Percentiles rank a stretch among this genome's conserved stretches.
Evolutionary conservation across 2,888 invertebrate species (phyloP).

Genomic region (Carabus problematicus): DNA sequence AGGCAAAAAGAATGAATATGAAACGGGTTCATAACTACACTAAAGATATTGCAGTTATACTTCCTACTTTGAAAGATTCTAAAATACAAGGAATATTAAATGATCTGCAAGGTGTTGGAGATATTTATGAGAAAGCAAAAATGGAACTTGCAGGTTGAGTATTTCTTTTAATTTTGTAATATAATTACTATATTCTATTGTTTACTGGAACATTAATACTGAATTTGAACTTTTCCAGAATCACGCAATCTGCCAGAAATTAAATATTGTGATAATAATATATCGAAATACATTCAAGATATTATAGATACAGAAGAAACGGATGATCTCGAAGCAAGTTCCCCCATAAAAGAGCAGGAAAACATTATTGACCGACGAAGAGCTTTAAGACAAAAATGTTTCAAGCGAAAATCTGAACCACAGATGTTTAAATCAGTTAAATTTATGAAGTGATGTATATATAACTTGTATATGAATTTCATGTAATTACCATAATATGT

Average conservation of each 20-base stretch:
- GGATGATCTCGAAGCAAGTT: not conserved
- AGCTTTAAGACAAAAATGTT: too few species aligned
- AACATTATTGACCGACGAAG: too few species aligned
- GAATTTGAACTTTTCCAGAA: conserved; percentile 6
- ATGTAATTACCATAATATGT: conserved; percentile 1
- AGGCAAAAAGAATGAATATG: not conserved
- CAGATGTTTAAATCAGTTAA: too few species aligned
- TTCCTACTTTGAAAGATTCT: not conserved
- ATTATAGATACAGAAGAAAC: conserved; percentile 7
- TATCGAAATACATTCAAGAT: conserved; percentile 8
- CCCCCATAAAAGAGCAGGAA: too few species aligned
- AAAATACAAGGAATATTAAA: not conserved
- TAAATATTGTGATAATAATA: conserved; percentile 22
- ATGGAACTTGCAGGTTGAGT: conserved; percentile 1
- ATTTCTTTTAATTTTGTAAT: not conserved
- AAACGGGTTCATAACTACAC: not conserved
- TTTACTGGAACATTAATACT: too few species aligned
- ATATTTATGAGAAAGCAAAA: conserved; percentile 16
- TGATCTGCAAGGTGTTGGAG: conserved; percentile 13
- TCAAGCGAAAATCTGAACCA: too few species aligned
- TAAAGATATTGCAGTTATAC: not conserved
- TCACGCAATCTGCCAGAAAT: not conserved
- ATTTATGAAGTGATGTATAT: not conserved
- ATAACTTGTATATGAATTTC: not conserved
- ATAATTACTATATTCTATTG: not conserved